phyloP scores from a whole-genome alignment of 2,113 vertebrate genomes.

The Monarcha castaneiventris region DNA sequence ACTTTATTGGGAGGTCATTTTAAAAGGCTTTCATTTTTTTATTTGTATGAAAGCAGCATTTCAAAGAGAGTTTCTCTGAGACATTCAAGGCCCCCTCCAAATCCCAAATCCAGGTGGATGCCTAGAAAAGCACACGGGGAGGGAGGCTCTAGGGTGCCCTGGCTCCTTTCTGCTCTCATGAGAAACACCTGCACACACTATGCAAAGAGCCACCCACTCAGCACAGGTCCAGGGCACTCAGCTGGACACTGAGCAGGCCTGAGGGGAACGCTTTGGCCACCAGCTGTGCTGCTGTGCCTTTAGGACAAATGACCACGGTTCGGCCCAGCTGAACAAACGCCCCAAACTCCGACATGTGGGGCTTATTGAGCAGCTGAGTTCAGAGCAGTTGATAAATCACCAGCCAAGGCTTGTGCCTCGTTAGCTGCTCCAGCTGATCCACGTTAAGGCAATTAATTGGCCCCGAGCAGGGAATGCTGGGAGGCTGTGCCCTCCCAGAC shows the following conservation, averaged over 20 bases:
- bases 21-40: background rate
- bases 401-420: background rate
- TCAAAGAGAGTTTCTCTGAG: background rate
- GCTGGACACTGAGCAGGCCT: rapidly evolving
- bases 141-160: background rate
- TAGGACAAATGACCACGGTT: background rate
- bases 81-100: background rate
- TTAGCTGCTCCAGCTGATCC: background rate
- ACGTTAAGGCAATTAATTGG: background rate
- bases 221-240: background rate
- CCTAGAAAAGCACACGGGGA: rapidly evolving
- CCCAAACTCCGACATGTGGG: background rate
- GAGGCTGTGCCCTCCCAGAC: background rate
- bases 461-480: too few species aligned
- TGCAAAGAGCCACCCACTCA: background rate
- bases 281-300: background rate
- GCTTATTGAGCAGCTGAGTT: background rate
- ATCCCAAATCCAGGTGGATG: background rate
- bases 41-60: background rate
- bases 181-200: background rate
- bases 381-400: background rate
- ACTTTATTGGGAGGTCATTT: background rate
- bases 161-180: background rate
- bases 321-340: background rate
- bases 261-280: background rate